Evolutionary conservation across 1,140 invertebrate genomes (phyloP).

Genomic region (Drosophila bifasciata): DNA sequence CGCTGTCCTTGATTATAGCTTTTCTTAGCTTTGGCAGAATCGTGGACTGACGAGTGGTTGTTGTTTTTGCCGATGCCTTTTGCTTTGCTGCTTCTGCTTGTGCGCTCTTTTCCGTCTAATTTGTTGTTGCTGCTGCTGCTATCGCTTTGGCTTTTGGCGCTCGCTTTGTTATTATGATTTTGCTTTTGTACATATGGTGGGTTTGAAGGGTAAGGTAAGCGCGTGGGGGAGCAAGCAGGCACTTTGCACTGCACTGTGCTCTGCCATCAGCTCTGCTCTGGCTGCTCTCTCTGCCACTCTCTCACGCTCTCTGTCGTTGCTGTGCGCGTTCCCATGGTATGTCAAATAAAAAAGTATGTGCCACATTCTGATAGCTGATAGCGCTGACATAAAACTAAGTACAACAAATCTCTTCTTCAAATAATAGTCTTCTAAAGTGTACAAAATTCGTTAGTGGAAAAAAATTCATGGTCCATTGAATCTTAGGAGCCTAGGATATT

Average conservation of each 20-base stretch:
- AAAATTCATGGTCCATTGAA: too few species aligned
- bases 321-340: neutral
- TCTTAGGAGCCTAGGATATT: too few species aligned
- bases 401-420: too few species aligned
- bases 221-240: constrained; percentile 28
- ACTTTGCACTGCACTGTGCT: constrained; percentile 18
- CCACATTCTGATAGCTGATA: too few species aligned
- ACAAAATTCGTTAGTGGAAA: too few species aligned
- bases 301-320: constrained; percentile 43
- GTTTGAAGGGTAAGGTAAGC: constrained; percentile 31
- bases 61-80: constrained; percentile 26
- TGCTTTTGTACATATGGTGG: constrained; percentile 52
- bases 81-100: constrained; percentile 26
- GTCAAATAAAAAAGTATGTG: too few species aligned
- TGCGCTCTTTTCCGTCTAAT: constrained; percentile 38
- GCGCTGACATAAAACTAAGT: too few species aligned
- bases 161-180: constrained; percentile 80
- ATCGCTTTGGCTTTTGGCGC: constrained; percentile 6
- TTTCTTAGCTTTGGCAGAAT: constrained; percentile 65
- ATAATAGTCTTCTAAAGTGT: too few species aligned
- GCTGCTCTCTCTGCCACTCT: constrained; percentile 19
- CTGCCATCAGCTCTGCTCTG: constrained; percentile 16
- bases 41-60: constrained; percentile 47
- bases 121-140: constrained; percentile 28
- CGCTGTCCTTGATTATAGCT: constrained; percentile 74